These are phyloP conservation scores for Phylloscopus whistleri DNA, from an alignment of 2,113 vertebrate species.

Conservation along the genomic window DNA sequence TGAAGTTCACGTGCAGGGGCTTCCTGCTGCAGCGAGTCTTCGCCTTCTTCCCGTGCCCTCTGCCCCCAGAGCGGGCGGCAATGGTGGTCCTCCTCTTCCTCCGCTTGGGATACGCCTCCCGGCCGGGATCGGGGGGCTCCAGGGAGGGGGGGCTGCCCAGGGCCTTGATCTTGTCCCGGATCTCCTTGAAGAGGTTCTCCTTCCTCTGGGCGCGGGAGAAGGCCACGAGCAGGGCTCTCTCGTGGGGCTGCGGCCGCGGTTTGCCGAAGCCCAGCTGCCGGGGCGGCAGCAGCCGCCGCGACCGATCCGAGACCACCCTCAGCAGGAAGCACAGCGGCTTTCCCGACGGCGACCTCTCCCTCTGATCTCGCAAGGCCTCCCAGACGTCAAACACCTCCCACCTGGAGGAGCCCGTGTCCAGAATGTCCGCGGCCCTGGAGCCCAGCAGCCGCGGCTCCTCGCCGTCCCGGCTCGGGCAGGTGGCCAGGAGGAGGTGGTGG, in stretches of 20 bases:
- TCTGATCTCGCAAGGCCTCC: conserved; percentile 64
- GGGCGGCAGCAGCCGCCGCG: conserved; percentile 46
- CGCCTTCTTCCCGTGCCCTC: conserved; percentile 69
- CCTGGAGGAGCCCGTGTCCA: conserved; percentile 29
- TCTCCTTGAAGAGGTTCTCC: conserved; percentile 83
- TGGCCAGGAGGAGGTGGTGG: conserved; percentile 75
- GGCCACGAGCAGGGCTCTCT: conserved; percentile 80
- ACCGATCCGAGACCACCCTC: conserved; percentile 64
- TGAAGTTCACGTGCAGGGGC: conserved; percentile 85
- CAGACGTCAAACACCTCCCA: conserved; percentile 87
- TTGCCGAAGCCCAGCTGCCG: conserved; percentile 72
- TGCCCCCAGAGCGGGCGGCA: conserved; percentile 48
- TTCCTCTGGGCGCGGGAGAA: conserved; percentile 76
- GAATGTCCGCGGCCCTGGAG: conserved; percentile 70
- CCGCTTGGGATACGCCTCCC: conserved; percentile 30
- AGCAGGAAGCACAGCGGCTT: conserved; percentile 76
- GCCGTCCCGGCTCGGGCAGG: conserved; percentile 44
- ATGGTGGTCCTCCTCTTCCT: conserved; percentile 70
- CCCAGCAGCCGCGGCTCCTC: conserved; percentile 63
- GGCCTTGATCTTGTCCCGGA: conserved; percentile 78
- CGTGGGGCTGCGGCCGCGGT: conserved; percentile 49
- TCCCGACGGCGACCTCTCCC: not conserved
- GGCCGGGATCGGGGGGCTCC: conserved; percentile 30
- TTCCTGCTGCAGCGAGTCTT: conserved; percentile 84
- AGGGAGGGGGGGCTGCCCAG: conserved; percentile 52